Percentiles rank a stretch among this genome's conserved stretches.
phyloP scores from a whole-genome alignment of 2,113 vertebrate genomes.

The Cichladusa arquata region DNA sequence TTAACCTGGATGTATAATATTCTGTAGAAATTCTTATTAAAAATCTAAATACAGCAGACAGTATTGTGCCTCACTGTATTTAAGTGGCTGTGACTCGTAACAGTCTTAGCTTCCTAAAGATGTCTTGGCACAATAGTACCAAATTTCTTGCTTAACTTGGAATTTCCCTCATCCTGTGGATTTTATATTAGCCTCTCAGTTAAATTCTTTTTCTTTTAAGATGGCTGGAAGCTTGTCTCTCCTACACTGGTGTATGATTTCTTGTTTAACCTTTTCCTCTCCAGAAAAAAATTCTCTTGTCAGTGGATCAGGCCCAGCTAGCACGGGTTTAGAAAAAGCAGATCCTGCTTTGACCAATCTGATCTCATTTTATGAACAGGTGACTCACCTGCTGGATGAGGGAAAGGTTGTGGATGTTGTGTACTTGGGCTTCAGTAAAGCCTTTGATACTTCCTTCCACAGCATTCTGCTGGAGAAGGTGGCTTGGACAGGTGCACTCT shows the following conservation, averaged over 20 bases:
- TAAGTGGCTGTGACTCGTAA: neutral
- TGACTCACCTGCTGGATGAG: neutral
- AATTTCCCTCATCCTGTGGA: neutral
- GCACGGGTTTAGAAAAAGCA: neutral
- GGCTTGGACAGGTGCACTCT: neutral
- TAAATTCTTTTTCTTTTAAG: neutral
- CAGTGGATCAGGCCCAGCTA: neutral
- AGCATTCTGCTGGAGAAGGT: neutral
- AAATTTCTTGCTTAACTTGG: neutral
- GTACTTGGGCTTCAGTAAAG: neutral
- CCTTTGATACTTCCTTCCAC: neutral
- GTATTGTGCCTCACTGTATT: neutral
- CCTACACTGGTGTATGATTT: neutral
- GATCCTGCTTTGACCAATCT: neutral
- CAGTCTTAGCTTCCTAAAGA: neutral
- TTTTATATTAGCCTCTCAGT: neutral
- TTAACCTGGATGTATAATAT: neutral
- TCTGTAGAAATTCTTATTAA: neutral
- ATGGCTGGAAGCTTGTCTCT: neutral
- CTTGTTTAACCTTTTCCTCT: neutral
- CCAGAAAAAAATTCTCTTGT: neutral
- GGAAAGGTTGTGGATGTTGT: neutral
- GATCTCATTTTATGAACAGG: neutral
- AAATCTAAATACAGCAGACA: neutral
- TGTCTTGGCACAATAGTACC: neutral